Conservation (phyloP, 2,797 vertebrate species). For the Pseudochirops corinnae region DNA sequence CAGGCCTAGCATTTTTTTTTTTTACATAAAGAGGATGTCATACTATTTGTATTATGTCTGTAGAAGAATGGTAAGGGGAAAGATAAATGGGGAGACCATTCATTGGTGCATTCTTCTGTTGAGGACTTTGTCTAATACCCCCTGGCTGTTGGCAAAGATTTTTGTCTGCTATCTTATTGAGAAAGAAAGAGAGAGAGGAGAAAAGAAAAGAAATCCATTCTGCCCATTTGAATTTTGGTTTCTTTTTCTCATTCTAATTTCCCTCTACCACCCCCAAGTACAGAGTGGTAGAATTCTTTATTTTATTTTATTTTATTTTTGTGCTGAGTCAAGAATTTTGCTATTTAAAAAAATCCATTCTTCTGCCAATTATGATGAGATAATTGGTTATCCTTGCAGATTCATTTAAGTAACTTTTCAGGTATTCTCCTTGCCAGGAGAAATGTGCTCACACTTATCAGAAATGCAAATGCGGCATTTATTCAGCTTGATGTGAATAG, state of each 20-base stretch:
- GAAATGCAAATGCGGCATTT: constrained; percentile 91
- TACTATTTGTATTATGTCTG: constrained; percentile 19
- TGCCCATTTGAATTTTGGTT: constrained; percentile 61
- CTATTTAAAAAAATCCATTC: constrained; percentile 46
- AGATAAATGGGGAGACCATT: neutral
- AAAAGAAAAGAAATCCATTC: neutral
- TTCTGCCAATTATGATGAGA: constrained; percentile 65
- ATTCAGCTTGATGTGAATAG: constrained; percentile 85
- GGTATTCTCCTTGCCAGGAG: constrained; percentile 79
- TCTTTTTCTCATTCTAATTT: constrained; percentile 72
- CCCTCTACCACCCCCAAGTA: constrained; percentile 11
- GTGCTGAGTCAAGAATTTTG: constrained; percentile 78
- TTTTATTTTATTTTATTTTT: constrained; percentile 23
- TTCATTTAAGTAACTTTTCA: constrained; percentile 81
- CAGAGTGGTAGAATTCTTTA: constrained; percentile 58
- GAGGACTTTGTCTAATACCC: constrained; percentile 66
- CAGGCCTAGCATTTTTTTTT: constrained; percentile 2
- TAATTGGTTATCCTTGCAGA: constrained; percentile 68
- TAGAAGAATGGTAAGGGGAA: neutral
- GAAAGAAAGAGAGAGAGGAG: neutral
- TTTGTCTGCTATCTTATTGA: constrained; percentile 68
- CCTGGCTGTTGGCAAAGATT: constrained; percentile 55
- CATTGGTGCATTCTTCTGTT: constrained; percentile 30
- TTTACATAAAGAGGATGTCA: constrained; percentile 20
- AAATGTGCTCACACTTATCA: constrained; percentile 82